Evolutionary conservation across 1,140 invertebrate genomes (phyloP).

Genomic region (Sarcophaga bullata): DNA sequence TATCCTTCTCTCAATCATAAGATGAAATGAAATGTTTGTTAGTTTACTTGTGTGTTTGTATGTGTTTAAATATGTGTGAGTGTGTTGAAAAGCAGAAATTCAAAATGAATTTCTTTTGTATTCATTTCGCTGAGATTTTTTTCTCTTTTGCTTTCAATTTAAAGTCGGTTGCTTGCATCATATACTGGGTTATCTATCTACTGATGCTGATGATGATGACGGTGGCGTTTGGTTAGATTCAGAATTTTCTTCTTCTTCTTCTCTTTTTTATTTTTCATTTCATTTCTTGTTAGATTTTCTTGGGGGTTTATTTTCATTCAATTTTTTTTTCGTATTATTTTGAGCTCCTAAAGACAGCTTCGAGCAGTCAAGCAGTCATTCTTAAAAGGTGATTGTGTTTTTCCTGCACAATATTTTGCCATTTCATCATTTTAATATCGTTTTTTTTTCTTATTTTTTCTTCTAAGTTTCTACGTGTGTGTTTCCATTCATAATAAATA

Average conservation of each 20-base stretch:
- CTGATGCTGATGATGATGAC: too few relatives aligned
- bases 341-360: background rate
- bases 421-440: constrained; percentile 33
- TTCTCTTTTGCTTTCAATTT: too few relatives aligned
- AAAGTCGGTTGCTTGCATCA: too few relatives aligned
- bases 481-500: background rate
- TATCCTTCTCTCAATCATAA: too few relatives aligned
- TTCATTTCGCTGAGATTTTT: too few relatives aligned
- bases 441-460: background rate
- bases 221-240: too few relatives aligned
- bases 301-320: background rate
- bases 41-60: too few relatives aligned
- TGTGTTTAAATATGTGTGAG: too few relatives aligned
- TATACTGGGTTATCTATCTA: too few relatives aligned
- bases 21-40: too few relatives aligned
- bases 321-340: background rate
- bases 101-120: background rate
- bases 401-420: constrained; percentile 30
- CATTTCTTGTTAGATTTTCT: background rate
- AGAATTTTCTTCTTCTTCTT: too few relatives aligned
- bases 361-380: constrained; percentile 29
- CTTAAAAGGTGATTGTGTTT: constrained; percentile 19
- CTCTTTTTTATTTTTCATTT: background rate
- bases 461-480: background rate
- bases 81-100: background rate